These are phyloP conservation scores for Microplitis deprimator DNA, from an alignment of 2,888 invertebrate species.

Conservation along the genomic window DNA sequence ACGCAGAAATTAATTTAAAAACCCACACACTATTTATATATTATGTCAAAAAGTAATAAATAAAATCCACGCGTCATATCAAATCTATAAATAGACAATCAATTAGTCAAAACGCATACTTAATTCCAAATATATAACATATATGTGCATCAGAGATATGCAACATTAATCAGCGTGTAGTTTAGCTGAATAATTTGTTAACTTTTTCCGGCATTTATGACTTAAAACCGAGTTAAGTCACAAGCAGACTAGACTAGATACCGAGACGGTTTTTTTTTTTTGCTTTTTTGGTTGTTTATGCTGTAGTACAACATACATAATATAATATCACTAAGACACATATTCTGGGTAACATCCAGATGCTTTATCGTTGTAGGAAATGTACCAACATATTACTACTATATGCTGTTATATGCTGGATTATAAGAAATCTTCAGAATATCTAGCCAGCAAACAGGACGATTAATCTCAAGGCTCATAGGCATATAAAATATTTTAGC, in stretches of 20 bases:
- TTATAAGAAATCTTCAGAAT: constrained; percentile 24
- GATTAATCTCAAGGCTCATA: constrained; percentile 33
- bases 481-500: constrained; percentile 14
- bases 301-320: constrained; percentile 19
- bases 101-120: no score
- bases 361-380: constrained; percentile 39
- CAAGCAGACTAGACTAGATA: background rate
- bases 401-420: constrained; percentile 7
- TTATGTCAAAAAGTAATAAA: no score
- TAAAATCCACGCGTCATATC: no score
- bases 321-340: constrained; percentile 28
- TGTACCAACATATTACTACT: constrained; percentile 30
- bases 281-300: background rate
- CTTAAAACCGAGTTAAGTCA: background rate
- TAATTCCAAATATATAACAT: no score
- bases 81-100: no score
- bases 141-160: background rate
- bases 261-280: background rate
- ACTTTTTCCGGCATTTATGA: background rate
- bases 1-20: no score
- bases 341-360: constrained; percentile 27
- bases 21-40: no score
- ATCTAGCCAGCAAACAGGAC: constrained; percentile 26
- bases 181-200: background rate
- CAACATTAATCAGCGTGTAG: background rate